Base-by-base conservation (phyloP, 2,113 vertebrate species). In the Myiopsitta monachus region DNA sequence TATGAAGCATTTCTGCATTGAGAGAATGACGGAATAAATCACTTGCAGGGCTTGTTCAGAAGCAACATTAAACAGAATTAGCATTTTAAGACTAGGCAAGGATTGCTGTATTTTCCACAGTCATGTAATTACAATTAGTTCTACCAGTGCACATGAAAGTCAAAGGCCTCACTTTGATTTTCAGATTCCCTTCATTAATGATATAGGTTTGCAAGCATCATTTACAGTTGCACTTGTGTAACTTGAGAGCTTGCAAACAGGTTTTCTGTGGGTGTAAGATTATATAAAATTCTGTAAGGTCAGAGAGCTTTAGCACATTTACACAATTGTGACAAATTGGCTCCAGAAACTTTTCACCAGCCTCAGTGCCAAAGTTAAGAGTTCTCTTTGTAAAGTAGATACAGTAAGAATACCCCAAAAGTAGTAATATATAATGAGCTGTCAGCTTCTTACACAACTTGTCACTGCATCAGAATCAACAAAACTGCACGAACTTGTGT, bases 211-310 rank as follows among this genome's bases (percentile, higher is more conserved):
- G 72, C 75, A 89, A 90, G 82, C 67, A 89, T 44, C 63, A 86
- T 67, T 88, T 95, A 83, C 51, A 59, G 51, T 94, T 86, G 18
- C 27, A 70, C 47, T 88, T 46, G 54, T 80, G 51, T 73, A 95
- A 83, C 64, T 86, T 7, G 1, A 93, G 83, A 88, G 76, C 68
- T 92, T 59, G 83, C 51, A 94, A 88, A 88, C 95, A 95, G 92
- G 72, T 93, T 96, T 97, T 90, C 82, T 3, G 94, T 90, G 83
- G 88, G 94, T 75, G 92, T 94, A 68, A 81, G 80, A 82, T 75
- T 94, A 96, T 95, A 95, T 95, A 91, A 87, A 96, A 75, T 77
- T 90, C 79, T 2, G 3, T 72, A 88, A 90, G 83, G 92, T 91
- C 93, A 96, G 54, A 67, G 39, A 90, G 64, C 27, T 83, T 94